Percentiles rank a stretch among this genome's conserved stretches.
These are phyloP conservation scores for Acanthosepion lycidas DNA, from an alignment of 2,888 invertebrate species.

Conservation along the genomic window DNA sequence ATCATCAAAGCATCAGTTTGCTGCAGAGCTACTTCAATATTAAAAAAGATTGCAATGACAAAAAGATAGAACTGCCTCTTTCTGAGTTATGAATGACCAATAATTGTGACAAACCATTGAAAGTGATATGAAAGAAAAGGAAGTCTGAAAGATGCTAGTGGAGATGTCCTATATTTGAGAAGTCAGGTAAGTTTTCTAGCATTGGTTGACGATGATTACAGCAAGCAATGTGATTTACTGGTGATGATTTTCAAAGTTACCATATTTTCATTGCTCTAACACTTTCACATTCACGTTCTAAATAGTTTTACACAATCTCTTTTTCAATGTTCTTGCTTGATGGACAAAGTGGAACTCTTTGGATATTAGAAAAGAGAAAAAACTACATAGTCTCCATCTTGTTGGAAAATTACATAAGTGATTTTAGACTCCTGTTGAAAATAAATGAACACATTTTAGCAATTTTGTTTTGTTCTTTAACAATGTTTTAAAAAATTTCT, in stretches of 20 bases:
- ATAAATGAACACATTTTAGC: background rate
- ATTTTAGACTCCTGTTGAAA: background rate
- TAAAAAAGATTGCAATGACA: background rate
- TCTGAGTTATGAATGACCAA: background rate
- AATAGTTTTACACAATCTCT: background rate
- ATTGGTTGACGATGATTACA: background rate
- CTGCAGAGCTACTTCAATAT: background rate
- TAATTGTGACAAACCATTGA: background rate
- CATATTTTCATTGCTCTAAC: background rate
- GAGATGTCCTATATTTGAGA: background rate
- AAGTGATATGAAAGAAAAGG: background rate
- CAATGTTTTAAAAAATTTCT: background rate
- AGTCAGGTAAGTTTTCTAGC: background rate
- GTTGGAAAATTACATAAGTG: background rate
- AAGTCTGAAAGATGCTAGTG: background rate
- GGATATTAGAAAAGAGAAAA: background rate
- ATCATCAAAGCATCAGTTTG: background rate
- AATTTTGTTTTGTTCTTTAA: background rate
- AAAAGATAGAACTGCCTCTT: background rate
- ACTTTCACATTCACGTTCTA: background rate
- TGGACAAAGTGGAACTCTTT: background rate
- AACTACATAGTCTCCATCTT: background rate
- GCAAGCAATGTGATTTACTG: background rate
- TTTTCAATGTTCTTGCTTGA: background rate
- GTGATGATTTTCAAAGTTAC: background rate